Evolutionary conservation across 2,113 vertebrate species (phyloP).

Genomic region (Pelodiscus sinensis): DNA sequence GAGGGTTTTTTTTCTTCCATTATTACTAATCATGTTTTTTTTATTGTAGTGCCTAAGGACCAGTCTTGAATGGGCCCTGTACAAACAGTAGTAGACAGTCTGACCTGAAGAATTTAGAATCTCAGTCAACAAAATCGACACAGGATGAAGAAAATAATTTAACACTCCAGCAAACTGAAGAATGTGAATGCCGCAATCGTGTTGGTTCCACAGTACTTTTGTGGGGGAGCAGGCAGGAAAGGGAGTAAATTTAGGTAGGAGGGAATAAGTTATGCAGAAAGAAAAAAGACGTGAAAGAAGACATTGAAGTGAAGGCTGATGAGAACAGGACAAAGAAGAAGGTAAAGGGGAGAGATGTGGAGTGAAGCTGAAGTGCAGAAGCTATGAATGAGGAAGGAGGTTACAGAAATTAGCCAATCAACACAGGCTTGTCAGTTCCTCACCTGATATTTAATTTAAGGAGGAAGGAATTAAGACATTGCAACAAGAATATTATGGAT

Average conservation of each 20-base stretch:
- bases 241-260: background rate
- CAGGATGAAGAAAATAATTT: background rate
- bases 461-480: background rate
- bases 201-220: background rate
- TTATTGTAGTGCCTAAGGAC: background rate
- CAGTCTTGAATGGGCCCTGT: background rate
- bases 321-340: background rate
- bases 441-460: background rate
- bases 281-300: background rate
- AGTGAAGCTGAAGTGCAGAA: background rate
- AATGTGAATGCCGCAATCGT: background rate
- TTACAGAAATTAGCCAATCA: background rate
- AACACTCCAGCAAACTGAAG: background rate
- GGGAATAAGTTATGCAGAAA: background rate
- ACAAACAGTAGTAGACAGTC: background rate
- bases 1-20: background rate
- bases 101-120: background rate
- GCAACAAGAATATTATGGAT: background rate
- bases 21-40: background rate
- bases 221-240: background rate
- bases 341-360: background rate
- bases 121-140: background rate
- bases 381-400: background rate
- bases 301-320: background rate
- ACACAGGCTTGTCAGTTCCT: background rate